These are phyloP conservation scores for Caenorhabditis drosophilae DNA, from an alignment of 2,888 invertebrate genomes.

Conservation along the genomic window DNA sequence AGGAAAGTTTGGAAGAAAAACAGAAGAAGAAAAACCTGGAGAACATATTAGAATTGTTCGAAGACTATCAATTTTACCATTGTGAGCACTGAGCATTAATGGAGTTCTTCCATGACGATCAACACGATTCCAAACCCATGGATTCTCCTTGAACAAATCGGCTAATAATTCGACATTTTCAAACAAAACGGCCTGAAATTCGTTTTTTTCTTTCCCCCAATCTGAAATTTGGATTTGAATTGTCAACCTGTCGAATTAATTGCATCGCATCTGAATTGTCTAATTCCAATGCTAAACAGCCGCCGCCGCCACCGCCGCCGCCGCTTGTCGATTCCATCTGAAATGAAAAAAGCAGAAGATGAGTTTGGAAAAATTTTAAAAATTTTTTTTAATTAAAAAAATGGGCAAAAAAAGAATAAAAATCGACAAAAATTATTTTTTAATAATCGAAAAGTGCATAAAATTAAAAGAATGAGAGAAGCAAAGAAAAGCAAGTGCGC, in stretches of 20 bases:
- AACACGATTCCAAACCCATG: slow-evolving; percentile 43
- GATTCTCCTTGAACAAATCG: slow-evolving; percentile 76
- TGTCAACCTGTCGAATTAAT: slow-evolving; percentile 50
- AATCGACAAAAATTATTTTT: too few species aligned
- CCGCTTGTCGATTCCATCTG: slow-evolving; percentile 1
- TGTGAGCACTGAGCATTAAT: slow-evolving; percentile 80
- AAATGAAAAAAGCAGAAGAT: not conserved
- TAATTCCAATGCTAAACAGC: slow-evolving; percentile 26
- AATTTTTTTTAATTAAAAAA: too few species aligned
- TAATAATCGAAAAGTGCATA: too few species aligned
- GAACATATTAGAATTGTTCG: slow-evolving; percentile 44
- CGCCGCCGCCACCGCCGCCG: too few species aligned
- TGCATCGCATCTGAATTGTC: slow-evolving; percentile 53
- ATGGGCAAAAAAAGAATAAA: too few species aligned
- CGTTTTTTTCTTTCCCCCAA: too few species aligned
- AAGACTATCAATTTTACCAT: slow-evolving; percentile 75
- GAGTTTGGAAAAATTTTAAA: too few species aligned
- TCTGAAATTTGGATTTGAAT: too few species aligned
- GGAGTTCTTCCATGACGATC: slow-evolving; percentile 76
- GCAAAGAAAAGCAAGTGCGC: too few species aligned
- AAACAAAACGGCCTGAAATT: slow-evolving; percentile 79
- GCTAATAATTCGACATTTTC: slow-evolving; percentile 85
- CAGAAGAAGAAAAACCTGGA: slow-evolving; percentile 11
- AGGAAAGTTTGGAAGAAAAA: slow-evolving; percentile 1
- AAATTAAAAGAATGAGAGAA: too few species aligned